Evolutionary conservation across 2,113 vertebrate genomes (phyloP).

Genomic region (Eulemur macaco): DNA sequence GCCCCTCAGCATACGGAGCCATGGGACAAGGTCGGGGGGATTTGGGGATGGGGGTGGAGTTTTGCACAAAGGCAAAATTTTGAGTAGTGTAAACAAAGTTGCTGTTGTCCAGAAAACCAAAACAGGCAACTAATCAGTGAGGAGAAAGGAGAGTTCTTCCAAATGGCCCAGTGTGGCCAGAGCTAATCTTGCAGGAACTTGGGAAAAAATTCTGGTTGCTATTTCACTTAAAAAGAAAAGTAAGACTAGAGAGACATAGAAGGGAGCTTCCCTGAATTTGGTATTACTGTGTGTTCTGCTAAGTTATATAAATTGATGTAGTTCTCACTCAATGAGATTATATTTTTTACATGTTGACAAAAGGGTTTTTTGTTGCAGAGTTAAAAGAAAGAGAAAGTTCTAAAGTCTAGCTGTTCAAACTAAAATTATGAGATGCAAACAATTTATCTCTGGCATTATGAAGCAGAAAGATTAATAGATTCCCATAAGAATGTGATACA

Average conservation of each 20-base stretch:
- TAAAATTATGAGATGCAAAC: neutral
- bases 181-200: neutral
- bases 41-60: too few species aligned
- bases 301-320: neutral
- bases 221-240: neutral
- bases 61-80: neutral
- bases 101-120: neutral
- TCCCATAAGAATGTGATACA: neutral
- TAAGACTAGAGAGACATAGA: neutral
- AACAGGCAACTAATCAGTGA: neutral
- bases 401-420: neutral
- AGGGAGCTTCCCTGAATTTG: fast-evolving
- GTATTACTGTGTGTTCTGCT: neutral
- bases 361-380: neutral
- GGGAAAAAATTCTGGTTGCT: neutral
- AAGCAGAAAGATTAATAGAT: neutral
- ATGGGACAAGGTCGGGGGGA: fast-evolving
- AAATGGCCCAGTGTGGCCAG: neutral
- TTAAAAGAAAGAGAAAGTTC: neutral
- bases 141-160: neutral
- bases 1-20: neutral
- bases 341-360: neutral
- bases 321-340: neutral
- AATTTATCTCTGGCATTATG: neutral
- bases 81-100: neutral